These are phyloP conservation scores for Ophion obscuratus DNA, from an alignment of 2,888 invertebrate species.

Conservation along the genomic window DNA sequence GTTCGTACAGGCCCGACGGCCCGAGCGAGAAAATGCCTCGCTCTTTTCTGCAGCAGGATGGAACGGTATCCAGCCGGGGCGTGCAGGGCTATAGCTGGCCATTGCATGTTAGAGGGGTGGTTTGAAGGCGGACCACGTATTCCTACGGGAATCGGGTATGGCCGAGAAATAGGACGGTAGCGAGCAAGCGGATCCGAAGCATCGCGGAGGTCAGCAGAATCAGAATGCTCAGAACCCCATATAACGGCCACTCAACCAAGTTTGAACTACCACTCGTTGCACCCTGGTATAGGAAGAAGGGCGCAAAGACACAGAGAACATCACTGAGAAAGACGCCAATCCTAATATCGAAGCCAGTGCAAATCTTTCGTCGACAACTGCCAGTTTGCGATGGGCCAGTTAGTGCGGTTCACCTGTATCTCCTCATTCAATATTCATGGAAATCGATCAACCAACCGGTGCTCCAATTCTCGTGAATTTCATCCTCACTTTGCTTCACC, in stretches of 20 bases:
- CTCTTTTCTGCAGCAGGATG: constrained; percentile 34
- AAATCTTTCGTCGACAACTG: constrained; percentile 26
- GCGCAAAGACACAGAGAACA: constrained; percentile 4
- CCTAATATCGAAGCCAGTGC: constrained; percentile 17
- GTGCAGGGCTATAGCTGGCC: constrained; percentile 26
- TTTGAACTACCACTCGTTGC: constrained; percentile 72
- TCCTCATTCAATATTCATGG: constrained; percentile 24
- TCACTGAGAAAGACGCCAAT: constrained; percentile 26
- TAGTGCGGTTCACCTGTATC: constrained; percentile 23
- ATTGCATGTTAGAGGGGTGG: constrained; percentile 72
- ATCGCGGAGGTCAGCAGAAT: constrained; percentile 83
- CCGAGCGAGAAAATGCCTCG: constrained; percentile 43
- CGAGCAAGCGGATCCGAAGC: constrained; percentile 56
- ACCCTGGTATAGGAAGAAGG: constrained; percentile 43
- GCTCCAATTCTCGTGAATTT: constrained; percentile 14
- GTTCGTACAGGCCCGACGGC: constrained; percentile 42
- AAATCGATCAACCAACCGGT: constrained; percentile 18
- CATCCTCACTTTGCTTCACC: background rate
- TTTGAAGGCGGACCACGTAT: constrained; percentile 82
- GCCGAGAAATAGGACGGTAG: constrained; percentile 57
- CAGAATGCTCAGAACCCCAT: constrained; percentile 81
- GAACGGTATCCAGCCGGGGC: constrained; percentile 41
- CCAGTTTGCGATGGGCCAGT: constrained; percentile 12
- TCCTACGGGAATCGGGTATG: constrained; percentile 69
- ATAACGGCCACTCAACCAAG: constrained; percentile 81